Percentiles rank a stretch among this genome's conserved stretches.
Evolutionary conservation across 2,797 vertebrate genomes (phyloP).

Genomic region (Scarus forsteni): DNA sequence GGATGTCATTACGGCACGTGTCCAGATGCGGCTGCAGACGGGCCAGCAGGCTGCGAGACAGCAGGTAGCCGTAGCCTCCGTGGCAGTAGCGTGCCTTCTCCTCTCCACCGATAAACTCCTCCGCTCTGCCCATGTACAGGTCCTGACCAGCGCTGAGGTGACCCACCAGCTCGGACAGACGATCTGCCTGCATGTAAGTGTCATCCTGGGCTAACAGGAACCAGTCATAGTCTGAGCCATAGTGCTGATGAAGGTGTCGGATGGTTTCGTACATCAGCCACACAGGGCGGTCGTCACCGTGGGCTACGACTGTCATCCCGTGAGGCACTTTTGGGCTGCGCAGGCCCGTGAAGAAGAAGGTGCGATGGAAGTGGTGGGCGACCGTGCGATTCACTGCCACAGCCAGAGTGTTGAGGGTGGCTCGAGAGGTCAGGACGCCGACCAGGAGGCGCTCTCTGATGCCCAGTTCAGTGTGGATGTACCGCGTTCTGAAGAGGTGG

Average conservation of each 20-base stretch:
- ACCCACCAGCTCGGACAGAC: conserved; percentile 89
- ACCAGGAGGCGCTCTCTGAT: conserved; percentile 94
- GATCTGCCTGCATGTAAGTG: conserved; percentile 92
- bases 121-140: conserved; percentile 93
- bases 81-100: conserved; percentile 95
- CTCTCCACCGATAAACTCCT: conserved; percentile 96
- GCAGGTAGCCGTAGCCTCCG: conserved; percentile 94
- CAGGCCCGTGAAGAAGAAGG: conserved; percentile 94
- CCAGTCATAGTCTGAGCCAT: conserved; percentile 95
- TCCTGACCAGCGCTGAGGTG: conserved; percentile 94
- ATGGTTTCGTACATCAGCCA: conserved; percentile 99
- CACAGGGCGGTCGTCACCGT: conserved; percentile 93
- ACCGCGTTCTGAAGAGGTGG: conserved; percentile 88
- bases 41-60: conserved; percentile 93
- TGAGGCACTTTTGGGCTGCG: conserved; percentile 90
- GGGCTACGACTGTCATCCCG: conserved; percentile 93
- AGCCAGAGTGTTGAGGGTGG: conserved; percentile 91
- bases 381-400: conserved; percentile 97
- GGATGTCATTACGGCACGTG: conserved; percentile 95
- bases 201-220: conserved; percentile 97
- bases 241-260: conserved; percentile 91
- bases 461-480: conserved; percentile 97
- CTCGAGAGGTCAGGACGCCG: conserved; percentile 92
- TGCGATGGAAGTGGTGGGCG: conserved; percentile 92
- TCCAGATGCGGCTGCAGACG: conserved; percentile 92